Percentiles rank a stretch among this genome's conserved stretches.
These are phyloP conservation scores for Lacanobia wlatinum DNA, from an alignment of 2,888 invertebrate genomes.

Conservation along the genomic window DNA sequence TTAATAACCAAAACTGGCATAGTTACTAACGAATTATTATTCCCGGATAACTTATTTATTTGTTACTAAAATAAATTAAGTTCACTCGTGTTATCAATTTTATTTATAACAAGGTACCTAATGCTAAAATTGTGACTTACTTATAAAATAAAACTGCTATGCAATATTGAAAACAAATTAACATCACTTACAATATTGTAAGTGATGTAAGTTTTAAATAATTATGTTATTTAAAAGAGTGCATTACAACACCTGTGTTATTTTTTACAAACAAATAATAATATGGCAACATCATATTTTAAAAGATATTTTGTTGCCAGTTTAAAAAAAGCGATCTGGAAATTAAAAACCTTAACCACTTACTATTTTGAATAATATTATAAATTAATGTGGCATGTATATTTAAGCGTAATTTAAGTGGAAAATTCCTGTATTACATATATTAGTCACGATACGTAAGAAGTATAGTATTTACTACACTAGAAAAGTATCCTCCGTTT, in stretches of 20 bases:
- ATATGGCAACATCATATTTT: slow-evolving; percentile 1
- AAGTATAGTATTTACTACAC: not conserved
- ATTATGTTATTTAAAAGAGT: not conserved
- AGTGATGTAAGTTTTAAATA: not conserved
- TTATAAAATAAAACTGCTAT: slow-evolving; percentile 5
- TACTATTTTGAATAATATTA: not conserved
- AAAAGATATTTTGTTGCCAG: slow-evolving; percentile 12
- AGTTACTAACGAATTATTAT: slow-evolving; percentile 3
- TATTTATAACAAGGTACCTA: slow-evolving; percentile 8
- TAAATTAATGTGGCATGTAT: not conserved
- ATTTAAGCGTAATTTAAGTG: slow-evolving; percentile 1
- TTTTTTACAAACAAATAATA: not conserved
- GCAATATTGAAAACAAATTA: slow-evolving; percentile 20
- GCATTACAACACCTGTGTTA: not conserved
- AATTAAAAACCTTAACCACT: not conserved
- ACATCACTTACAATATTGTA: not conserved
- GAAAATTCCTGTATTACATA: not conserved
- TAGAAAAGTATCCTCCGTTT: not conserved
- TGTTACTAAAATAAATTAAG: slow-evolving; percentile 31
- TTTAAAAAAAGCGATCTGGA: slow-evolving; percentile 12
- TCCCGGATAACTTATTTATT: slow-evolving; percentile 2
- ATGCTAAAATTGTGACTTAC: not conserved
- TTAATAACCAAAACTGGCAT: not conserved
- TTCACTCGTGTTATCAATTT: slow-evolving; percentile 39
- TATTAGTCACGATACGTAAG: not conserved